phyloP scores from a whole-genome alignment of 2,888 invertebrate genomes.

The Drosophila emarginata region DNA sequence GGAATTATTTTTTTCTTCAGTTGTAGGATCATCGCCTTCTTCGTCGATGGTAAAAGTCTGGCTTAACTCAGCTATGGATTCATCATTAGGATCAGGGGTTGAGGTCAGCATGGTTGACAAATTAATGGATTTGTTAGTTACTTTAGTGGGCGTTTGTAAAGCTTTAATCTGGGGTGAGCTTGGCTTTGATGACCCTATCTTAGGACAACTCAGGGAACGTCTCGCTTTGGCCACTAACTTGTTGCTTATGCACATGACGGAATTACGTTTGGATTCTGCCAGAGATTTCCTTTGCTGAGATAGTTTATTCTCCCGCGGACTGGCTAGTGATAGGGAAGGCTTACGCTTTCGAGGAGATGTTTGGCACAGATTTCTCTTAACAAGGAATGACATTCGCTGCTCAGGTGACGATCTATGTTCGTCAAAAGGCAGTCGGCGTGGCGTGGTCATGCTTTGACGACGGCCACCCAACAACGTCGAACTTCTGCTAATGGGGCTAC shows the following conservation, averaged over 20 bases:
- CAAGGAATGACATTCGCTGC: conserved; percentile 13
- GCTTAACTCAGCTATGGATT: conserved; percentile 51
- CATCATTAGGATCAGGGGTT: conserved; percentile 24
- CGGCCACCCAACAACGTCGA: conserved; percentile 32
- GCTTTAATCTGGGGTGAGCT: conserved; percentile 35
- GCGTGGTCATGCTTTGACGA: conserved; percentile 58
- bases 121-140: not conserved
- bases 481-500: conserved; percentile 22
- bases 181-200: conserved; percentile 35
- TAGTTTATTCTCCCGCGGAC: conserved; percentile 57
- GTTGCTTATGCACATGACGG: conserved; percentile 43
- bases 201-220: conserved; percentile 55
- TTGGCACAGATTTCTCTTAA: not conserved
- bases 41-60: conserved; percentile 66
- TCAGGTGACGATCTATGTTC: conserved; percentile 29
- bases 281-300: conserved; percentile 57
- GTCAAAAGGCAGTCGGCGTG: conserved; percentile 51
- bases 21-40: not conserved
- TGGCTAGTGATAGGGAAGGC: conserved; percentile 22
- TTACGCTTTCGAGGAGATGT: conserved; percentile 43
- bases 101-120: conserved; percentile 11
- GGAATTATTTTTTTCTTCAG: not conserved
- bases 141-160: conserved; percentile 5
- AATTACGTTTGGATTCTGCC: conserved; percentile 46
- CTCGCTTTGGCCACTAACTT: conserved; percentile 63